These are phyloP conservation scores for Hoplostethus atlanticus DNA, from an alignment of 2,797 vertebrate species.

Conservation along the genomic window DNA sequence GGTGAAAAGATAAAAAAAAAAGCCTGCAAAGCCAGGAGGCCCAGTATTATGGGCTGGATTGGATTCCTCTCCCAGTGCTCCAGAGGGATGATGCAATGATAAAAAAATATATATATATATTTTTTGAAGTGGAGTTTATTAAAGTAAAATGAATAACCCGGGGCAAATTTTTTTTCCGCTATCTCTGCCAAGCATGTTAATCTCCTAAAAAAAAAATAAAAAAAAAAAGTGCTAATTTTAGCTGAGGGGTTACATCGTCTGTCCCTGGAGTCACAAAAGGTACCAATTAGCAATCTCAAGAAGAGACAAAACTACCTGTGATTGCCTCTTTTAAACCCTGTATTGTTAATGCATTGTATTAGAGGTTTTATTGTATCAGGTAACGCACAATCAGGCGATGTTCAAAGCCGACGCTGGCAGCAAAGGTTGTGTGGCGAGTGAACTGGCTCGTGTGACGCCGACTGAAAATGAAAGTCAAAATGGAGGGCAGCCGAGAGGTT, in stretches of 20 bases:
- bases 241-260: conserved; percentile 47
- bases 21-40: background rate
- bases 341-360: conserved; percentile 31
- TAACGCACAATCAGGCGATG: conserved; percentile 39
- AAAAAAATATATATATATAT: conserved; percentile 2
- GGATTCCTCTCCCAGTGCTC: background rate
- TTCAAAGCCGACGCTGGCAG: conserved; percentile 28
- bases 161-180: conserved; percentile 6
- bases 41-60: conserved; percentile 8
- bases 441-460: conserved; percentile 34
- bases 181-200: conserved; percentile 33
- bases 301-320: conserved; percentile 31
- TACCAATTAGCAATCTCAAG: conserved; percentile 36
- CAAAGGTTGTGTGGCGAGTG: conserved; percentile 42
- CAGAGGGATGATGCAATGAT: background rate
- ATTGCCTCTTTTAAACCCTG: conserved; percentile 43
- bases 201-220: conserved; percentile 17
- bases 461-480: conserved; percentile 52
- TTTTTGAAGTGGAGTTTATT: background rate
- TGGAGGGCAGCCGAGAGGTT: conserved; percentile 59
- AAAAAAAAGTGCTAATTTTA: conserved; percentile 37
- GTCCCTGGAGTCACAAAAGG: conserved; percentile 43
- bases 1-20: conserved; percentile 17
- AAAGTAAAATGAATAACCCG: conserved; percentile 24
- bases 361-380: conserved; percentile 39